Percentiles rank a stretch among this genome's conserved stretches.
phyloP scores from a whole-genome alignment of 1,140 invertebrate species.

The Orius insidiosus region DNA sequence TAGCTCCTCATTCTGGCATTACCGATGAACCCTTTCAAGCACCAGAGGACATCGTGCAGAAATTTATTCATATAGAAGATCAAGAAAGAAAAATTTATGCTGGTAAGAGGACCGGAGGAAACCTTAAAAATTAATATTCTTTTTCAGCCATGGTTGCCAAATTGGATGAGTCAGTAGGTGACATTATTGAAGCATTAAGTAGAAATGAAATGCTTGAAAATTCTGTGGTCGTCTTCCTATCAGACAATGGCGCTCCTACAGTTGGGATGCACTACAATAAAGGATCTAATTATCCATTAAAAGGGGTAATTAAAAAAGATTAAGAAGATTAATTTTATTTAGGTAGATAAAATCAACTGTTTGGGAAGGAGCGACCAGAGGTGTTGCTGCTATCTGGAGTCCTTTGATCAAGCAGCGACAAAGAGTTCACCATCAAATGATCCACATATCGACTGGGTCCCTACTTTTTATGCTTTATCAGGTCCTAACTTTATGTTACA shows the following conservation, averaged over 20 bases:
- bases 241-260: conserved; percentile 40
- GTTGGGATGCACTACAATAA: conserved; percentile 22
- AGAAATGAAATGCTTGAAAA: conserved; percentile 36
- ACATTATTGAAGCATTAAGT: conserved; percentile 37
- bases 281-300: conserved; percentile 47
- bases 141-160: conserved; percentile 45
- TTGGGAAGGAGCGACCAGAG: conserved; percentile 50
- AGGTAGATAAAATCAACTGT: conserved; percentile 39
- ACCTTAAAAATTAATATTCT: conserved; percentile 2
- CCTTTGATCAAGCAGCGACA: conserved; percentile 25
- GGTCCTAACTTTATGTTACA: too few relatives aligned
- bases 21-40: conserved; percentile 32
- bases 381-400: conserved; percentile 33
- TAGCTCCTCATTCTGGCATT: conserved; percentile 60
- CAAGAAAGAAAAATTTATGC: conserved; percentile 34
- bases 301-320: conserved; percentile 32
- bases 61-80: conserved; percentile 38
- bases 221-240: conserved; percentile 38
- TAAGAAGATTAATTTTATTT: neutral
- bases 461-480: conserved; percentile 32
- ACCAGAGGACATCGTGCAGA: conserved; percentile 33
- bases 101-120: conserved; percentile 27
- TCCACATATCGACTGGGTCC: conserved; percentile 41
- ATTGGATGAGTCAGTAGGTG: conserved; percentile 49
- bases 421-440: conserved; percentile 28